Percentiles rank a stretch among this genome's conserved stretches.
Conservation (phyloP, 37 sponge, comb jelly and placozoan species). For the Ephydatia muelleri region DNA sequence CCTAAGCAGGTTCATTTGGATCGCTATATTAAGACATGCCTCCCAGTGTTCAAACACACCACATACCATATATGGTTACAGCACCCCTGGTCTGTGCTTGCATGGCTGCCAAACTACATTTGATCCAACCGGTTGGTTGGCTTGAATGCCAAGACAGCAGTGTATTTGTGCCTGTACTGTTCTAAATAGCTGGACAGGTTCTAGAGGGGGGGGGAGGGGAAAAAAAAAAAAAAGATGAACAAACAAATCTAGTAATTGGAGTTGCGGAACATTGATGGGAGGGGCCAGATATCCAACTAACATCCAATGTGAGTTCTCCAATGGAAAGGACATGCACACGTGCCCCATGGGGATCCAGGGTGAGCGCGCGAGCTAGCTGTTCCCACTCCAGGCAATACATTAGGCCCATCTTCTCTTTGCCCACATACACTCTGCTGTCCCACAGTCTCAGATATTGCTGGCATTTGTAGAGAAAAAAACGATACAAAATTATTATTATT, state of each 20-base stretch:
- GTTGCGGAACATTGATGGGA: neutral
- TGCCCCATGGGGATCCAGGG: conserved; percentile 24
- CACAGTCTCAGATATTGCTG: conserved; percentile 73
- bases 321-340: conserved; percentile 80
- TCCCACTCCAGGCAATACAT: conserved; percentile 66
- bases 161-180: conserved; percentile 14
- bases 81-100: conserved; percentile 39
- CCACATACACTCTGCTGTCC: conserved; percentile 66
- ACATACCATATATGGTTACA: conserved; percentile 66
- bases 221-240: neutral
- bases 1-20: conserved; percentile 17
- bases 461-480: neutral
- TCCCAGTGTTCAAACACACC: neutral
- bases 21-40: neutral
- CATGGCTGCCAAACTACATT: conserved; percentile 9
- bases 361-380: conserved; percentile 23
- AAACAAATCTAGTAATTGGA: neutral
- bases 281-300: neutral
- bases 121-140: conserved; percentile 76
- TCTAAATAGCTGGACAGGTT: conserved; percentile 33
- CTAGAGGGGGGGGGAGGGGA: conserved; percentile 25
- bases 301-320: conserved; percentile 40
- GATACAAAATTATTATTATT: too few relatives aligned
- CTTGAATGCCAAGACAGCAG: conserved; percentile 60
- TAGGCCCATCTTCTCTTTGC: conserved; percentile 60